These are phyloP conservation scores for Rostratula benghalensis DNA, from an alignment of 2,113 vertebrate genomes.

Conservation along the genomic window DNA sequence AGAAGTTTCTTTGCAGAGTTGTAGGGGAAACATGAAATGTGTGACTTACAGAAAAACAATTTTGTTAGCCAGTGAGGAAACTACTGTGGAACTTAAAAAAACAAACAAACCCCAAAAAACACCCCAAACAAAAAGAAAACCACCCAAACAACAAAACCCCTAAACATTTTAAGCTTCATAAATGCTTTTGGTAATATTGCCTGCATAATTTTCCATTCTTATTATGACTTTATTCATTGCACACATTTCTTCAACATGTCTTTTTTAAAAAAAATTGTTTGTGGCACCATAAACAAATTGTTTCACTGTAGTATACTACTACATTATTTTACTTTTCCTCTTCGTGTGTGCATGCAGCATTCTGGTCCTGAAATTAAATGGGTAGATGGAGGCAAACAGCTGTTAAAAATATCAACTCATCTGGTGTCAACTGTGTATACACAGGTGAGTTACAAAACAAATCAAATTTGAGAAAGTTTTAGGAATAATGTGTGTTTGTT, in stretches of 20 bases:
- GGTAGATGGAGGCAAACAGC: constrained; percentile 94
- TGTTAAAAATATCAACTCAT: constrained; percentile 92
- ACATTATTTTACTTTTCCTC: neutral
- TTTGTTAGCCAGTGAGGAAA: neutral
- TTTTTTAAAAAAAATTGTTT: neutral
- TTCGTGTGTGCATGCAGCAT: constrained; percentile 77
- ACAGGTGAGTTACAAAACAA: constrained; percentile 80
- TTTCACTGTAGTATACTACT: neutral
- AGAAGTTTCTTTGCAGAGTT: neutral
- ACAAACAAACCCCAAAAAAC: too few relatives aligned
- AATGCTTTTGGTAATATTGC: constrained; percentile 25
- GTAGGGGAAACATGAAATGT: neutral
- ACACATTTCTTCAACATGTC: constrained; percentile 20
- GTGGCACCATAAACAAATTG: neutral
- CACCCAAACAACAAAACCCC: neutral
- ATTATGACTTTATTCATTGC: constrained; percentile 43
- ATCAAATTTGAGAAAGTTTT: neutral
- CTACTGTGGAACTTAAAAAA: neutral
- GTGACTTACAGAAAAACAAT: neutral
- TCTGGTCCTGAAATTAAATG: constrained; percentile 93
- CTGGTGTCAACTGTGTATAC: constrained; percentile 96
- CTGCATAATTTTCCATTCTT: constrained; percentile 40
- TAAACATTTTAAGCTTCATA: constrained; percentile 12
- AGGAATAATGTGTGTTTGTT: neutral
- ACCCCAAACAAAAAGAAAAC: too few relatives aligned